Base-by-base conservation (phyloP, 2,888 invertebrate species). In the Schrankia costaestrigalis region DNA sequence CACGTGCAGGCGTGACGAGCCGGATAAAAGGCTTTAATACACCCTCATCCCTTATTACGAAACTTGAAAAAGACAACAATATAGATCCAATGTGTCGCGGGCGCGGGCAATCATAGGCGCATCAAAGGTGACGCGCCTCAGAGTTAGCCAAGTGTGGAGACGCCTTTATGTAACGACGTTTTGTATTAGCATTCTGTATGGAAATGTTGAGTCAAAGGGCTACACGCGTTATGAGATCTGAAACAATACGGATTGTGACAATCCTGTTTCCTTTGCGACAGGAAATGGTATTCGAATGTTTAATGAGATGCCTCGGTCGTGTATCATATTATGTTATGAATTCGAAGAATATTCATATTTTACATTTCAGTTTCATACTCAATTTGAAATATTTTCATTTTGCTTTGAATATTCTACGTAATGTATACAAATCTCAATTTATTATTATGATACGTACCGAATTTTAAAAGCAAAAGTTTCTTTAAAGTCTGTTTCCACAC, bases 31-130 rank as follows among this genome's bases (percentile, higher is more conserved):
- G 86, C 87, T 87, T 87, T 87, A 87, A 87, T 87, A 87, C 86
- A 87, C 86, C 86, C 87, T 86, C 86, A 86, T 84, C 85, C 85
- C 87, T 87, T 87, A 87, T 87, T 87, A 87, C 86, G 82, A 85
- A 86, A 87, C 86, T 87, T 87, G 87, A 87, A 87, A 87, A 87
- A 87, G 87, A 86, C 87, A 87, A 87, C 87, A 86, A 85, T 87
- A 86, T 84, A 85, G 85, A 85, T 81, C 78, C 78, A 84, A 85
- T 85, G 87, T 87, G 87, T 87, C 86, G 86, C 84, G 84, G 82
- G 85, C 80, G 78, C 79, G 78, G 78, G 86, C 87, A 82, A 86
- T 86, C 86, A 87, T 84, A 86, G 81, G 84, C 81, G 85, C 84
- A 81, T 84, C 86, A 86, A 85, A 85, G 85, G 85, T 83, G 74